These are phyloP conservation scores for Sebastes alutus DNA, from an alignment of 2,797 vertebrate genomes.

Conservation along the genomic window DNA sequence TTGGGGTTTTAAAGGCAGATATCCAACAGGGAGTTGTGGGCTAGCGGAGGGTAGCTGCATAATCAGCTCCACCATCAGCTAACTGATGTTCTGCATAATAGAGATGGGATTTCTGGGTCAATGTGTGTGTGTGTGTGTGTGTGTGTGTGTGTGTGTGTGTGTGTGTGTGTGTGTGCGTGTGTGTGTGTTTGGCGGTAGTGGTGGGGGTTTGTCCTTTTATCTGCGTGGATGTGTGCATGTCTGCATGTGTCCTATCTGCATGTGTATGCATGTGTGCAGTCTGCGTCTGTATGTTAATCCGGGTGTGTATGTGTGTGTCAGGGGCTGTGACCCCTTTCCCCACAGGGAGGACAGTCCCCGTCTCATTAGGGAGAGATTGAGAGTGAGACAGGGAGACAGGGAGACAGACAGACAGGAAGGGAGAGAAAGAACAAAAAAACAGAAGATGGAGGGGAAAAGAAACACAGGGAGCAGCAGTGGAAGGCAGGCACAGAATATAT, in stretches of 20 bases:
- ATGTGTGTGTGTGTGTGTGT: conserved; percentile 46
- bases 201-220: conserved; percentile 65
- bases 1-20: conserved; percentile 76
- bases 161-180: conserved; percentile 12
- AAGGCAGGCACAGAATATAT: conserved; percentile 53
- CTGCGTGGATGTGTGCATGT: conserved; percentile 61
- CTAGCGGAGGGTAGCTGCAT: conserved; percentile 77
- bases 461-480: conserved; percentile 39
- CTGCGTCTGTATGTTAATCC: conserved; percentile 36
- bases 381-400: conserved; percentile 46
- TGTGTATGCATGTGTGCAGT: conserved; percentile 54
- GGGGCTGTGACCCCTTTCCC: conserved; percentile 69
- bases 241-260: conserved; percentile 57
- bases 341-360: conserved; percentile 64
- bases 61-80: conserved; percentile 80
- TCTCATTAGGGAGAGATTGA: conserved; percentile 74
- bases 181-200: conserved; percentile 22
- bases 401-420: not conserved
- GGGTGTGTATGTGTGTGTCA: conserved; percentile 18
- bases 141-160: conserved; percentile 36
- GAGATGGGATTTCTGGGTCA: conserved; percentile 79
- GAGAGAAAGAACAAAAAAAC: conserved; percentile 28
- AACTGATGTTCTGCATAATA: conserved; percentile 82
- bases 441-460: conserved; percentile 28
- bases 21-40: conserved; percentile 79